A percentile compares a stretch with the other conserved stretches of the same genome.
Evolutionary conservation across 2,113 vertebrate genomes (phyloP).

Genomic region (Xiphorhynchus elegans): DNA sequence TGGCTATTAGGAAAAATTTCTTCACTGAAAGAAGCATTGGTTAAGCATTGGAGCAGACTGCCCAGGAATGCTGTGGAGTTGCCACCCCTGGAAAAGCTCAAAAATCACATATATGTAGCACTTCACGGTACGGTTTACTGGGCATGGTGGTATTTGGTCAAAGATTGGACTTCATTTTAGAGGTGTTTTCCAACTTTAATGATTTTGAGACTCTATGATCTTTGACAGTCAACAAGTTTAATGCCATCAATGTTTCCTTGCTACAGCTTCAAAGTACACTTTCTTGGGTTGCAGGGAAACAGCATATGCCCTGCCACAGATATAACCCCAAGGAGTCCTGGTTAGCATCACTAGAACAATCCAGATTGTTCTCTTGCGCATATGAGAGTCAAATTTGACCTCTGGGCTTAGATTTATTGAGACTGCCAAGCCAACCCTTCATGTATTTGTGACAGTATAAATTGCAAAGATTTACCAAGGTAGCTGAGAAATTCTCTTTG

Average conservation of each 20-base stretch:
- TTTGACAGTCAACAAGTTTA: neutral
- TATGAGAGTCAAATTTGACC: neutral
- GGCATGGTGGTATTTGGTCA: neutral
- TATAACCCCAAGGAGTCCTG: accelerated
- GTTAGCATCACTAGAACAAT: neutral
- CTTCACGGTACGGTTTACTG: neutral
- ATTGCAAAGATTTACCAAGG: neutral
- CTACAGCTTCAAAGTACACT: neutral
- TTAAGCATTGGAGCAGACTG: neutral
- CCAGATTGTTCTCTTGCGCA: neutral
- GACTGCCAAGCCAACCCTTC: neutral
- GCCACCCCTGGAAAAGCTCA: neutral
- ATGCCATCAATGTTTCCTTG: neutral
- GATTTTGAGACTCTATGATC: neutral
- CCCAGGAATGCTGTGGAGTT: neutral
- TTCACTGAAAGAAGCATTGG: neutral
- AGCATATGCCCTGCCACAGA: accelerated
- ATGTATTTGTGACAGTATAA: neutral
- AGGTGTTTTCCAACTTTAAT: neutral
- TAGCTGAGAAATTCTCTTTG: accelerated
- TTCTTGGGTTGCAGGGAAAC: neutral
- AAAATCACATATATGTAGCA: neutral
- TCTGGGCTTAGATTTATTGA: neutral
- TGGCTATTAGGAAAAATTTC: neutral
- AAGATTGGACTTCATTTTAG: neutral